Evolutionary conservation across 2,113 vertebrate species (phyloP).

Genomic region (Oxyura jamaicensis): DNA sequence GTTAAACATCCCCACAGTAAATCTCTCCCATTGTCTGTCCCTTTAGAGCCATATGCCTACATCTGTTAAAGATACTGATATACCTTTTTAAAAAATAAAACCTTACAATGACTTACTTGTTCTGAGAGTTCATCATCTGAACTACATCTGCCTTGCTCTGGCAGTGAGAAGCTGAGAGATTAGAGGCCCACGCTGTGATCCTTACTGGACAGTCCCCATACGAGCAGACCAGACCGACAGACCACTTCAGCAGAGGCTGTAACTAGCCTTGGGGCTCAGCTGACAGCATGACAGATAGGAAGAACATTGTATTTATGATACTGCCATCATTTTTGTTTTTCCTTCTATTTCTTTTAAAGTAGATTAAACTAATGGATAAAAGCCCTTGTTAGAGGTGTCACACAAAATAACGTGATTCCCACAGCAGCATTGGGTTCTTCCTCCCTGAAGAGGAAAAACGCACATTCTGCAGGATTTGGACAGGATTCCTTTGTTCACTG

Average conservation of each 20-base stretch:
- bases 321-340: background rate
- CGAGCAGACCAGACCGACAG: background rate
- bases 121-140: background rate
- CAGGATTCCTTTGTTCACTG: background rate
- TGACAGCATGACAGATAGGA: background rate
- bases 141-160: background rate
- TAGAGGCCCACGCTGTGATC: background rate
- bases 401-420: background rate
- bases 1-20: background rate
- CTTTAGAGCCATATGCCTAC: background rate
- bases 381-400: background rate
- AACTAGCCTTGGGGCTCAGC: background rate
- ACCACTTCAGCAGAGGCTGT: background rate
- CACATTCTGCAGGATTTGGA: background rate
- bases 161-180: background rate
- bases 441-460: background rate
- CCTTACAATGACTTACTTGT: background rate
- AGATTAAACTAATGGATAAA: background rate
- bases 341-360: background rate
- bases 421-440: background rate
- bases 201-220: background rate
- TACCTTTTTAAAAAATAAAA: background rate
- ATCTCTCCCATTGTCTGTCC: background rate
- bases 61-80: background rate
- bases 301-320: background rate